Conservation (phyloP, 2,888 invertebrate species). For the Argyresthia albistria region DNA sequence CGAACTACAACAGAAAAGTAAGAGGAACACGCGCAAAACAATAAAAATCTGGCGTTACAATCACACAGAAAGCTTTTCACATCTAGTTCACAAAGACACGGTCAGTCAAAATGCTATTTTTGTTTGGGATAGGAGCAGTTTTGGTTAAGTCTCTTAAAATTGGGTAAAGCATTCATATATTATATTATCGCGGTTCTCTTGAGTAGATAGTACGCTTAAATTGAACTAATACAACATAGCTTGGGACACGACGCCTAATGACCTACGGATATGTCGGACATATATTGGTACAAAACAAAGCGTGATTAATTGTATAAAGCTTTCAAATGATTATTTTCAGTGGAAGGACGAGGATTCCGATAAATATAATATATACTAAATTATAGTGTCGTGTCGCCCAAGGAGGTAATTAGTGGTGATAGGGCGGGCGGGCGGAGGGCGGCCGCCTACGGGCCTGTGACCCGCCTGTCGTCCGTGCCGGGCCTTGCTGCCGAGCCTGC, state of each 20-base stretch:
- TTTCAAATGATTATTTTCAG: slow-evolving; percentile 44
- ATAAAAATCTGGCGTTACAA: slow-evolving; percentile 20
- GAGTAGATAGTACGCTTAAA: no score
- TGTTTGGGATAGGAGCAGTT: no score
- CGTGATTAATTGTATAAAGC: slow-evolving; percentile 46
- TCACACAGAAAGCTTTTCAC: slow-evolving; percentile 55
- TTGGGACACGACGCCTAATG: not conserved
- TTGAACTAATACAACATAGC: no score
- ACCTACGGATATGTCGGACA: slow-evolving; percentile 18
- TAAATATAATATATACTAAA: slow-evolving; percentile 53
- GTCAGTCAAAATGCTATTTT: no score
- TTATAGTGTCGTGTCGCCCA: slow-evolving; percentile 23
- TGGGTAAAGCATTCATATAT: no score
- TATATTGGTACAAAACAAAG: slow-evolving; percentile 27
- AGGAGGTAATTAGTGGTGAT: slow-evolving; percentile 3
- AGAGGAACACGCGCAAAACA: slow-evolving; percentile 24
- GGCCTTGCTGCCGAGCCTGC: not conserved
- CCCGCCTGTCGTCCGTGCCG: not conserved
- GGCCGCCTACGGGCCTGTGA: not conserved
- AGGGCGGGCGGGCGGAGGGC: slow-evolving; percentile 15
- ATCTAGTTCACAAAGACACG: slow-evolving; percentile 40
- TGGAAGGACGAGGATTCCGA: slow-evolving; percentile 31
- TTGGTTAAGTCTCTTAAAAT: no score
- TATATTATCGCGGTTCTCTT: no score
- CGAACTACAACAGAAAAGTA: not conserved